Evolutionary conservation across 2,113 vertebrate species (phyloP).

Genomic region (Atractosteus spatula): DNA sequence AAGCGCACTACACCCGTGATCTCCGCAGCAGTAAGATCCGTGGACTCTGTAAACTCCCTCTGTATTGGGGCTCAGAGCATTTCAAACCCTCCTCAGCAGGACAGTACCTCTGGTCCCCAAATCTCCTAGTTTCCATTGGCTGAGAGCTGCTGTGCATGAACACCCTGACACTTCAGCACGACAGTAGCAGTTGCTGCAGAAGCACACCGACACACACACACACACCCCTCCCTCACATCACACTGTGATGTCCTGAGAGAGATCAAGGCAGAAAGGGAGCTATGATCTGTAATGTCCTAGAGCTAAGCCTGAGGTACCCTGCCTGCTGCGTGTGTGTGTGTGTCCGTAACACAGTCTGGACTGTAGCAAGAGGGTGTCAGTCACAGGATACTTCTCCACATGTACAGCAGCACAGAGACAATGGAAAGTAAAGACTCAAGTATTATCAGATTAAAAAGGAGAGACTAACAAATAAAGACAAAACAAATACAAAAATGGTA

Average conservation of each 20-base stretch:
- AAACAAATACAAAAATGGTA: constrained; percentile 46
- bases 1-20: no score
- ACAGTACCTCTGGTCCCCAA: no score
- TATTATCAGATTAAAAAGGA: no score
- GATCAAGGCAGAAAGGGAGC: no score
- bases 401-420: constrained; percentile 11
- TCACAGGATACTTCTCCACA: background rate
- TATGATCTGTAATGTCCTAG: no score
- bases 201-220: background rate
- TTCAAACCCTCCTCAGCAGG: no score
- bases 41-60: no score
- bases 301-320: background rate
- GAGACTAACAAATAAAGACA: constrained; percentile 20
- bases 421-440: no score
- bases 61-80: no score
- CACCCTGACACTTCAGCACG: background rate
- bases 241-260: no score
- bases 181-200: background rate
- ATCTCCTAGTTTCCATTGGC: no score
- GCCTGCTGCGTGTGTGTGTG: background rate
- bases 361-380: background rate
- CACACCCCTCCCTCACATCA: background rate
- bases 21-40: no score
- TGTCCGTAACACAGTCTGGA: background rate
- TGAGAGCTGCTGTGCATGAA: constrained; percentile 2